phyloP scores from a whole-genome alignment of 30 jellyfish, hydroid and myxozoan genomes.

The Pseudorhiza aurosa region DNA sequence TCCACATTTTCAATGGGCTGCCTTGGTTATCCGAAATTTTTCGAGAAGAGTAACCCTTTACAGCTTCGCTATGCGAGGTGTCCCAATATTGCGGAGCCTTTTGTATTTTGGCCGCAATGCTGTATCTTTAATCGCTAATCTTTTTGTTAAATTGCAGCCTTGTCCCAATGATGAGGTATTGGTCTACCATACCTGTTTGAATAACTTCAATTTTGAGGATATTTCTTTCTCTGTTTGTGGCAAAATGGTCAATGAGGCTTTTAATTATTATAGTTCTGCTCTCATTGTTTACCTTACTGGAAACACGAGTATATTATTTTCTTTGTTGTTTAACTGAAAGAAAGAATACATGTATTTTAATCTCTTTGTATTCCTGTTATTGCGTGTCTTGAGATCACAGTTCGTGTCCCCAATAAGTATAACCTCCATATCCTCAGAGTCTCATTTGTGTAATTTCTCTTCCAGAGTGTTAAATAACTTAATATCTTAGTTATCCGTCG shows the following conservation, averaged over 20 bases:
- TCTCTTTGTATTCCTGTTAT: constrained; percentile 3
- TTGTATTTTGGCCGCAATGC: constrained; percentile 4
- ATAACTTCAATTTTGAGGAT: not conserved
- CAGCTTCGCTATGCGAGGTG: constrained; percentile 25
- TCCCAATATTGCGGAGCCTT: constrained; percentile 13
- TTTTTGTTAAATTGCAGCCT: constrained; percentile 17
- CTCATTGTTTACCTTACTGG: not conserved
- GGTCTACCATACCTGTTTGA: constrained; percentile 53
- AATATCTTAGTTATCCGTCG: not conserved
- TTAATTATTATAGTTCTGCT: constrained; percentile 20
- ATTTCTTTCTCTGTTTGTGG: constrained; percentile 11
- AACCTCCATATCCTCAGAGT: constrained; percentile 10
- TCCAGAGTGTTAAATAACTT: constrained; percentile 9
- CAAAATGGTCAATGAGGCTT: constrained; percentile 29
- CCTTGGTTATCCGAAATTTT: constrained; percentile 21
- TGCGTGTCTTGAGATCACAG: constrained; percentile 16
- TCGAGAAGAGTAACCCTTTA: constrained; percentile 17
- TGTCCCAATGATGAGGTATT: constrained; percentile 12
- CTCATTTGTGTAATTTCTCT: not conserved
- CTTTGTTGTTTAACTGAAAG: constrained; percentile 16
- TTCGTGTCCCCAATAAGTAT: constrained; percentile 5
- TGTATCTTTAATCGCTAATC: not conserved
- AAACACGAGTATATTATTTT: constrained; percentile 15
- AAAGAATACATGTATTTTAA: constrained; percentile 9
- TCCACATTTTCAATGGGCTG: constrained; percentile 36